Evolutionary conservation across 2,113 vertebrate genomes (phyloP), one percentile per base, ranked within the genome.

Genomic region (Galeopterus variegatus): DNA sequence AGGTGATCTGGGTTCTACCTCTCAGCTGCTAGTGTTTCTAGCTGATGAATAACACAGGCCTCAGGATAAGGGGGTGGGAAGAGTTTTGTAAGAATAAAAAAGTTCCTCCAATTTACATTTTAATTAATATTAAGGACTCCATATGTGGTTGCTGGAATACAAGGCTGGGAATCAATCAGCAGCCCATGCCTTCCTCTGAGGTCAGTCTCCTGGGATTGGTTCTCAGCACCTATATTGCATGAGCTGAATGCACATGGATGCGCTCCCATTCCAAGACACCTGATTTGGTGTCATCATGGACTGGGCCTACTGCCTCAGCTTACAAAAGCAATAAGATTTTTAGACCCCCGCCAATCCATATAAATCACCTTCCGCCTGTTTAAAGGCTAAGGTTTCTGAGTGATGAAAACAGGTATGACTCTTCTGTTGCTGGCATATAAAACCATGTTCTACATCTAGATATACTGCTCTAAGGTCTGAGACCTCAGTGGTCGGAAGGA

Each of bases 401-500:
- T 97, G 97, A 98, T 95, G 94, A 98, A 97, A 98, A 98, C 65
- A 98, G 97, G 98, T 98, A 98, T 21, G 73, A 95, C 96, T 97
- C 90, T 96, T 95, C 96, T 97, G 84, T 89, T 98, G 93, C 95
- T 96, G 89, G 97, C 96, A 96, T 93, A 91, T 96, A 97, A 97
- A 97, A 88, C 81, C 95, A 95, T 0, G 1, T 76, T 97, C 87
- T 88, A 88, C 21, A 96, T 95, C 72, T 96, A 97, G 93, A 97
- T 92, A 90, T 84, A 97, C 94, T 94, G 98, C 82, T 96, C 87
- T 41, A 93, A 97, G 54, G 60, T 94, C 92, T 94, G 91, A 96
- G 97, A 94, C 87, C 85, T 96, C 93, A 96, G 94, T 95, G 96
- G 96, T 97, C 85, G 65, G 90, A 98, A 98, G 91, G 75, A 97